Base-by-base conservation (phyloP, 2,113 vertebrate species). In the Corythaeola cristata region DNA sequence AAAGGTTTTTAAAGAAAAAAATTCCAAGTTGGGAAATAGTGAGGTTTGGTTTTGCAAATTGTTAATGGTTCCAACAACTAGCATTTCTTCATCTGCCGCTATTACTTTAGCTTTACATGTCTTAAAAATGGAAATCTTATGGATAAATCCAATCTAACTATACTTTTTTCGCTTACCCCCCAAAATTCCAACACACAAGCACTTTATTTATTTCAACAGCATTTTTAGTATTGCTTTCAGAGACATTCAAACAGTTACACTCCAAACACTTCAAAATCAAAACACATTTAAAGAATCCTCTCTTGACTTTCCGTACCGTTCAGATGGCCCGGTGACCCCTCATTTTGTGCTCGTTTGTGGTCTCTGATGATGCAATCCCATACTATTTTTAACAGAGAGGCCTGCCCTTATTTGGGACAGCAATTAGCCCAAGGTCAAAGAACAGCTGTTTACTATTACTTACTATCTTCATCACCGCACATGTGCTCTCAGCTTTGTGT, bases 361-460 rank as follows among this genome's bases (percentile, higher is more conserved):
- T 5, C 83, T n/a, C 10, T 10, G 55, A 4, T 2, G 30, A 26
- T 22, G 74, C 1, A 2, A 55, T 21, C 8, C 12, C 26, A 1
- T 3, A n/a, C 56, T 32, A 15, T 63, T 44, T 80, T 80, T 37
- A 62, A 21, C 26, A 19, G 45, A 67, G 47, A 35, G 39, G 73
- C 53, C 37, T 19, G 53, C 52, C 53, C 73, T 35, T 68, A 22
- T n/a, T 30, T 26, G 49, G 55, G 67, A 44, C 80, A 63, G 60
- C 21, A 68, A 80, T 44, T 15, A 37, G 67, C 75, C 68, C 49
- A 49, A 58, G 75, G 75, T 67, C 41, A 39, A 20, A 53, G 47
- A 8, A 8, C 60, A 23, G 86, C 50, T 14, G 78, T 44, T 78
- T 2, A 26, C 64, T 4, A 12, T 39, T 50, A 7, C 59, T 12